Evolutionary conservation across 2,113 vertebrate species (phyloP), one percentile per base, ranked within the genome.

Genomic region (Coreoperca whiteheadi): DNA sequence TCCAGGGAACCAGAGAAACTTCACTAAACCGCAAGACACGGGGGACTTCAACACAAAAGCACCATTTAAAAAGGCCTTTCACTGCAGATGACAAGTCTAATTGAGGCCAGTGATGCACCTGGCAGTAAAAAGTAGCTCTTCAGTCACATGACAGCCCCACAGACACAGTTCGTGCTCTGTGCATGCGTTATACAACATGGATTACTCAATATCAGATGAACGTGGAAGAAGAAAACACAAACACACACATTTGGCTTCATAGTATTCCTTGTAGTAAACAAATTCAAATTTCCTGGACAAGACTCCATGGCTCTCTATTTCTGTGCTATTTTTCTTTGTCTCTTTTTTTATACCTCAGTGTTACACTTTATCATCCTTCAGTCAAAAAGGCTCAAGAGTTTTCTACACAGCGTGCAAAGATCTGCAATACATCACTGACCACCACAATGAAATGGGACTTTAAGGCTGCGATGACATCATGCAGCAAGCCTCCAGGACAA

Each of bases 381-480:
- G 66, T 85, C n/a, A 63, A 78, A 81, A 79, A 48, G 46, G 28
- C 50, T 65, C 15, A 50, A 61, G 34, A 72, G 53, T 87, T 88
- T 77, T 84, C 60, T 50, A 21, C 61, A n/a, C 54, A 65, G 77
- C 32, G n/a, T 81, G 43, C 77, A 81, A 83, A 86, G 87, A 89
- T 83, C 89, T 93, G 91, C 77, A 88, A 86, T 84, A 87, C 83
- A 90, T 93, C 94, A 93, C 41, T 7, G 14, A 76, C 16, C 65
- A 48, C 10, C 82, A 86, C 85, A 93, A 90, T 93, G 92, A 94
- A 93, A 93, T 88, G 89, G 91, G 80, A 92, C 74, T 74, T 91
- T 88, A 88, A 85, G 83, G 74, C 81, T 67, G 83, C 57, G 79
- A 92, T 94, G 91, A 93, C 91, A 93, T 94, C 92, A 90, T 89